Evolutionary conservation across 1,140 invertebrate genomes (phyloP).

Genomic region (Bathynomus jamesi): DNA sequence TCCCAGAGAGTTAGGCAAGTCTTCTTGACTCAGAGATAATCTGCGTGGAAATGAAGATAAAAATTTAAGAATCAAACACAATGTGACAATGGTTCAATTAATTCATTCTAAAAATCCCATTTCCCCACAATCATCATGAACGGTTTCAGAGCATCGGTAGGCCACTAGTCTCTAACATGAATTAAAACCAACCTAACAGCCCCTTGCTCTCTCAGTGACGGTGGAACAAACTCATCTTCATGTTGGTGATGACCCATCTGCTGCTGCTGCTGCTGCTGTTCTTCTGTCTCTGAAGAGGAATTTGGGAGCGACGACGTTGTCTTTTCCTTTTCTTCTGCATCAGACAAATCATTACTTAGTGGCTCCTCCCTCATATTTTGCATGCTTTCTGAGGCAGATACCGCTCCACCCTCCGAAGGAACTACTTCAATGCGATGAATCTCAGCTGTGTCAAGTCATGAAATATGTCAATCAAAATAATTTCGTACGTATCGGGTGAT

Average conservation of each 20-base stretch:
- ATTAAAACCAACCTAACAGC: not conserved
- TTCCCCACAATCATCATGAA: no score
- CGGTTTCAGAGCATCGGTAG: not conserved
- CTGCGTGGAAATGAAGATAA: no score
- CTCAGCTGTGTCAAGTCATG: conserved; percentile 1
- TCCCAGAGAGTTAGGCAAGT: conserved; percentile 3
- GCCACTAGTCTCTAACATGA: not conserved
- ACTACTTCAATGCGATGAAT: conserved; percentile 15
- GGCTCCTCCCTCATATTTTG: no score
- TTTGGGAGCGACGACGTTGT: not conserved
- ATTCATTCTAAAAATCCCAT: no score
- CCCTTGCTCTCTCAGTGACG: not conserved
- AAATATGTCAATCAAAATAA: not conserved
- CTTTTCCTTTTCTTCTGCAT: not conserved
- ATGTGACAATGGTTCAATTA: no score
- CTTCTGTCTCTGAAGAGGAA: not conserved
- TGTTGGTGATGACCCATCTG: not conserved
- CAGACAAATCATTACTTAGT: no score
- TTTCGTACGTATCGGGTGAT: no score
- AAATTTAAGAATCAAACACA: no score
- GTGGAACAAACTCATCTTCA: not conserved
- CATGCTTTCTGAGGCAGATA: no score
- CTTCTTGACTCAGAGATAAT: conserved; percentile 18
- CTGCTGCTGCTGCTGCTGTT: not conserved
- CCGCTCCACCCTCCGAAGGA: not conserved